Conservation (phyloP, 2,797 vertebrate genomes). For the Hafferia zeledoni region DNA sequence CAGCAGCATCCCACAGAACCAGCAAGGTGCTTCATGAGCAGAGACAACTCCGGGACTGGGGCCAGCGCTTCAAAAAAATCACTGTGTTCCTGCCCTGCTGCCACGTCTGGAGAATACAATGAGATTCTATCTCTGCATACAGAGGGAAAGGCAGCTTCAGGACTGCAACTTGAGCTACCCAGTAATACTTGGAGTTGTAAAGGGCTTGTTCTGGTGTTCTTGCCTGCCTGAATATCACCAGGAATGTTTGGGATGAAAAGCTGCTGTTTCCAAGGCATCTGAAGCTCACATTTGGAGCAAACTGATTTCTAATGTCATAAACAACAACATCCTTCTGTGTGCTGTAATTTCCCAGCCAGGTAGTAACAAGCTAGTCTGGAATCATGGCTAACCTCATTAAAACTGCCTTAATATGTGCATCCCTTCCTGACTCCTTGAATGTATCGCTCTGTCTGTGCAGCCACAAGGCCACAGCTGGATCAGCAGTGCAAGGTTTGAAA, state of each 20-base stretch:
- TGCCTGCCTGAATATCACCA: neutral
- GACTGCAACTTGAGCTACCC: neutral
- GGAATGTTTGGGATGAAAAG: neutral
- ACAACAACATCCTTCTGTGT: neutral
- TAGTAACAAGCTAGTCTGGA: neutral
- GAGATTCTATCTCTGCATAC: neutral
- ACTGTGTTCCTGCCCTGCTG: neutral
- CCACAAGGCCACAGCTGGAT: neutral
- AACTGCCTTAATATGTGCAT: conserved; percentile 11
- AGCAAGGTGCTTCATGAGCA: neutral
- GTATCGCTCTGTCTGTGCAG: neutral
- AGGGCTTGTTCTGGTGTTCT: neutral
- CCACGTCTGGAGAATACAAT: neutral
- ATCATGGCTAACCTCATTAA: neutral
- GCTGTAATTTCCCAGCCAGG: neutral
- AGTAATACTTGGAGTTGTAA: neutral
- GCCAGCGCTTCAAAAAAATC: neutral
- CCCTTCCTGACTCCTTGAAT: conserved; percentile 24
- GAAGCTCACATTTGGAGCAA: neutral
- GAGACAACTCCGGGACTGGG: neutral
- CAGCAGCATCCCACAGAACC: neutral
- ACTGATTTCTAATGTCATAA: neutral
- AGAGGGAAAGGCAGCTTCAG: neutral
- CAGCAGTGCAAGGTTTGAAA: neutral
- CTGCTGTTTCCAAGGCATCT: neutral